Conservation (phyloP, 2,888 invertebrate species). For the Drosophila formosana region DNA sequence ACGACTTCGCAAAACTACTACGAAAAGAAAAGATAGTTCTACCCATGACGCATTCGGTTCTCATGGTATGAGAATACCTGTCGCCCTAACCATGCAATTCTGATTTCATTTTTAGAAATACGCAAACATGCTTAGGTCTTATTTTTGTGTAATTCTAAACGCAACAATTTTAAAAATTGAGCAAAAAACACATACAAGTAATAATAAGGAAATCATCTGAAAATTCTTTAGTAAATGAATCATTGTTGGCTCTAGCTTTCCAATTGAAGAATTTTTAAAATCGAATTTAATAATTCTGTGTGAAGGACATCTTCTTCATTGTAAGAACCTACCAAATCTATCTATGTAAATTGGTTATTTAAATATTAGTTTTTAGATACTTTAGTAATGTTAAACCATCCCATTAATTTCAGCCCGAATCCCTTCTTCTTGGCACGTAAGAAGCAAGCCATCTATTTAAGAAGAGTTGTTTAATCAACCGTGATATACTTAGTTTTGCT, state of each 20-base stretch:
- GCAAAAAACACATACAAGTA: no score
- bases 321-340: no score
- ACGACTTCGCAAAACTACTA: constrained; percentile 3
- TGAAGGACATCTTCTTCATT: no score
- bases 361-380: no score
- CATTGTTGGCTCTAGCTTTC: no score
- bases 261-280: no score
- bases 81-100: neutral
- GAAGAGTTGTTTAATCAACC: neutral
- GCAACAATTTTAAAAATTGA: neutral
- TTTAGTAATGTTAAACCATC: no score
- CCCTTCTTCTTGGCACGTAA: no score
- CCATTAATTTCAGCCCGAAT: no score
- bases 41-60: constrained; percentile 14
- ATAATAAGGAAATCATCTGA: no score
- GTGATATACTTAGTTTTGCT: neutral
- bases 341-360: no score
- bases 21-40: neutral
- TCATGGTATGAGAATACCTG: constrained; percentile 7
- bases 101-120: neutral
- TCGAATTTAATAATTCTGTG: no score
- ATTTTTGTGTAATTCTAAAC: neutral
- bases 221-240: neutral
- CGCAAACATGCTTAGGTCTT: neutral
- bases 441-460: neutral